Base-by-base conservation (phyloP, 2,888 invertebrate species). In the Meteorus cinctellus region DNA sequence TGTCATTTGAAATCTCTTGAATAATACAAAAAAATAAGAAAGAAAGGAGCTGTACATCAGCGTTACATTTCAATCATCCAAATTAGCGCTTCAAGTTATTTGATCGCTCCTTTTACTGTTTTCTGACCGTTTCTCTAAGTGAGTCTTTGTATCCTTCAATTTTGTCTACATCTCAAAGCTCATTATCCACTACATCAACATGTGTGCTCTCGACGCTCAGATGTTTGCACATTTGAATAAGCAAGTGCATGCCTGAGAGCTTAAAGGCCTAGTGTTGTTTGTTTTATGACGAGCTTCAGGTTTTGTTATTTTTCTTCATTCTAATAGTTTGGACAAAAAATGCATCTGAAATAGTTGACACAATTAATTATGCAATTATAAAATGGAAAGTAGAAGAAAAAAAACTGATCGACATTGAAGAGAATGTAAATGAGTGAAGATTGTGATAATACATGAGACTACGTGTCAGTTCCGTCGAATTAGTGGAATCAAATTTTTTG, bases 221-320 rank as follows among this genome's bases (percentile, higher is more conserved):
- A 77, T 63, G 60, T 81, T 74, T n/a, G 77, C 66, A 78, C 75
- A 78, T 79, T 80, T 77, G 69, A 51, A 71, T 69, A 19, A 19
- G 19, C 19, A 55, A 70, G 70, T 74, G 77, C 59, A 84, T 82
- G 83, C 85, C 86, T 86, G 87, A 85, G 85, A 86, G 86, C 84
- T 85, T 81, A 79, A 82, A 83, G 84, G 85, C 86, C 85, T 85
- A 85, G 78, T 75, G 31, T 36, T 76, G 24, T 59, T 27, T 76
- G n/a, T 69, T 31, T 34, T 41, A 36, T n/a, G 24, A 62, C 14
- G n/a, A 12, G 19, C n/a, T n/a, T 19, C 34, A 36, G 6, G 19
- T 36, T 34, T 19, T n/a, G 10, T 31, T 8, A 6, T 63, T n/a
- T 31, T 29, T 8, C 31, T 65, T 41, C 4, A 65, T 27, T 34